Base-by-base conservation (phyloP, 1,140 invertebrate species). In the Ceratina japonica region DNA sequence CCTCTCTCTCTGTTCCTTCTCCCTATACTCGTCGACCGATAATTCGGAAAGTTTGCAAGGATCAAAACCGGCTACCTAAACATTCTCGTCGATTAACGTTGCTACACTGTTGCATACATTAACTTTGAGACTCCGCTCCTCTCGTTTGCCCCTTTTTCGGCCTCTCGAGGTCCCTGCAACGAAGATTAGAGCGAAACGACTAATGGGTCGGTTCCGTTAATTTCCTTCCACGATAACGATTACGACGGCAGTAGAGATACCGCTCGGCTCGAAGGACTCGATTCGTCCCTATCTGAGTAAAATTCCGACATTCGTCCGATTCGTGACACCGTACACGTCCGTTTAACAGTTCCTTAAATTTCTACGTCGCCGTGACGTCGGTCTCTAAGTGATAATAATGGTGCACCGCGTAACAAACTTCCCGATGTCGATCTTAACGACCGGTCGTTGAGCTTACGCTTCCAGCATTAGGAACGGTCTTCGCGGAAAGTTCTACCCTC, bases 31-130 rank as follows among this genome's bases (percentile, higher is more conserved):
- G 54, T 58, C 69, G 77, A 37, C 31, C 52, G 70, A 79, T 74
- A 61, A 72, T 64, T 64, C 59, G 18, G 51, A 64, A 78, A 78
- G 49, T 78, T 72, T 63, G 12, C 27, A 22, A 8, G 51, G 65
- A 76, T 69, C 65, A 51, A 62, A 62, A 62, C 75, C 70, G 68
- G 27, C 18, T 20, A 3, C 13, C 51, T 31, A 65, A 79, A 79
- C 62, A 73, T 65, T 65, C 20, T 5, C 13, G 7, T 4, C 52
- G 52, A 73, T 71, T 77, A 79, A 44, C 27, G 27, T 37, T 10
- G 52, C 59, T 16, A 56, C 54, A 31, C 59, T 44, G 15, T 20
- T 31, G 10, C 8, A 1, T 4, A 18, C 12, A 22, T 77, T 63
- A 65, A 59, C 59, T 59, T 65, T 49, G 16, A 31, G 27, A 15